A percentile compares a stretch with the other conserved stretches of the same genome.
These are phyloP conservation scores for Exephanes ischioxanthus DNA, from an alignment of 2,888 invertebrate genomes.

Conservation along the genomic window DNA sequence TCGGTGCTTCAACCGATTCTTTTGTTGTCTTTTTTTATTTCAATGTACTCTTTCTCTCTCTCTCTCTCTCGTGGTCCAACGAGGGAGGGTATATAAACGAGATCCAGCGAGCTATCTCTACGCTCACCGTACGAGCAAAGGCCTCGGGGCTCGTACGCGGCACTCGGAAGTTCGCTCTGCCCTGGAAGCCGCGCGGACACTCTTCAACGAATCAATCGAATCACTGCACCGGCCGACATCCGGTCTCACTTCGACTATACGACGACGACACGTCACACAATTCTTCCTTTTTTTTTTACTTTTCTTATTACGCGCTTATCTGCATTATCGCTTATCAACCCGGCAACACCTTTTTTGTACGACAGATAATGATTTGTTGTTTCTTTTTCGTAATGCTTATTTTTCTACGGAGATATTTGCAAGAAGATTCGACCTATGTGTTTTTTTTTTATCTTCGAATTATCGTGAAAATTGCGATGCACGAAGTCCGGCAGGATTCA, in stretches of 20 bases:
- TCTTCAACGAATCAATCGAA: slow-evolving; percentile 80
- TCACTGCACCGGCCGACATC: slow-evolving; percentile 80
- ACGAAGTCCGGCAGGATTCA: slow-evolving; percentile 36
- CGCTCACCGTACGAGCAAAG: slow-evolving; percentile 11
- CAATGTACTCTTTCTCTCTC: neutral
- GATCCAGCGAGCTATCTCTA: slow-evolving; percentile 1
- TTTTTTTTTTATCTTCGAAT: slow-evolving; percentile 13
- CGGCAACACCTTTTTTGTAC: neutral
- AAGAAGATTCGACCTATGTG: neutral
- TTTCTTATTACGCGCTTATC: slow-evolving; percentile 16
- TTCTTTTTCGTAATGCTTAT: neutral
- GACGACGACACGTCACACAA: slow-evolving; percentile 1
- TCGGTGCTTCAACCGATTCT: neutral
- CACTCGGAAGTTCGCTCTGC: slow-evolving; percentile 79
- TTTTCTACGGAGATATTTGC: neutral
- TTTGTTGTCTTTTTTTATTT: slow-evolving; percentile 2
- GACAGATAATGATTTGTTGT: neutral
- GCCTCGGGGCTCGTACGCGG: slow-evolving; percentile 65
- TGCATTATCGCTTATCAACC: neutral
- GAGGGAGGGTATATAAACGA: slow-evolving; percentile 2
- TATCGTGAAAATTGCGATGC: slow-evolving; percentile 27
- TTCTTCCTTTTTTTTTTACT: slow-evolving; percentile 15
- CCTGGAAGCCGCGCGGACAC: slow-evolving; percentile 75
- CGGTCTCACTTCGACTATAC: slow-evolving; percentile 73
- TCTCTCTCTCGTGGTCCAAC: neutral